Base-by-base conservation (phyloP, 2,113 vertebrate genomes). In the Malurus elegans region DNA sequence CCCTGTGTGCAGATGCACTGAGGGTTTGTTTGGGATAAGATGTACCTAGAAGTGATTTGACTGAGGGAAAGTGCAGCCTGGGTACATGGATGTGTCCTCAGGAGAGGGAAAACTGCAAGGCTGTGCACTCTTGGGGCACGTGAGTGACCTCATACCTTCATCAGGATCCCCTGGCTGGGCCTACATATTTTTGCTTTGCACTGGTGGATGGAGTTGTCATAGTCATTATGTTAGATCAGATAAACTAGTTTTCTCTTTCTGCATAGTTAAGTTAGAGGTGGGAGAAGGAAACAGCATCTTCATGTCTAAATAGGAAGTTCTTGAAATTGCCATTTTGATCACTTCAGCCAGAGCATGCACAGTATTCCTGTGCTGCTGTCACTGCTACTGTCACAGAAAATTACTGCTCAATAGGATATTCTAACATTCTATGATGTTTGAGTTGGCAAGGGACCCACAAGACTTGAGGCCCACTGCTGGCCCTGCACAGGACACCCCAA, bases 71-170 rank as follows among this genome's bases (percentile, higher is more conserved):
- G 42, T n/a, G 42, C 57, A 6, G n/a, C 57, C 19, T 40, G 4
- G 18, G 21, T 9, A 4, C 12, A 2, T 0, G 6, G 5, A 6
- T 3, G 2, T 14, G 8, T 26, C 16, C 11, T 1, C 0, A 0
- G 40, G 31, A 64, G 34, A 20, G 31, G 29, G 12, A 34, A 48
- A 36, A 14, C 31, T 6, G 31, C 40, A 25, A 15, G 10, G 23
- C 74, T 53, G 6, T 10, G 21, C 10, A 7, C 6, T 10, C 28
- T 21, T 0, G 1, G 48, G 36, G 25, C 14, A 5, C 0, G 0
- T 4, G 28, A 20, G 19, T 8, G n/a, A 50, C 25, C 18, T 26
- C 8, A 0, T 7, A 5, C 38, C 40, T 47, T 32, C 24, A 51
- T 9, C 42, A 44, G 58, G 15, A 36, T 34, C 9, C 8, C 32